Conservation (phyloP, 1,140 invertebrate genomes). For the Yoshiicerus persimilis region DNA sequence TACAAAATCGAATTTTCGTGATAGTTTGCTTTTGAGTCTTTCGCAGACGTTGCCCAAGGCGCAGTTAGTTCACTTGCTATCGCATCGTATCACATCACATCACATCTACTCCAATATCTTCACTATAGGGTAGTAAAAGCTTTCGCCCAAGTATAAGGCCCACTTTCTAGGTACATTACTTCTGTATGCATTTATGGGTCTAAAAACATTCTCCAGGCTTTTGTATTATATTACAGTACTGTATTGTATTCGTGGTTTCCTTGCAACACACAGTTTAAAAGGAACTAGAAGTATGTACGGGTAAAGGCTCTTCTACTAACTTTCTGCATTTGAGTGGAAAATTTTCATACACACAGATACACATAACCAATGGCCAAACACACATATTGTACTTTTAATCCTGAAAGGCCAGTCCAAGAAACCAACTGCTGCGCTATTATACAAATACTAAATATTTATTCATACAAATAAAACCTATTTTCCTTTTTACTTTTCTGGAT, state of each 20-base stretch:
- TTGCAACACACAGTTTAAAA: background rate
- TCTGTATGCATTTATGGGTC: background rate
- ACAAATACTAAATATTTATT: background rate
- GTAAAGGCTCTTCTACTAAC: background rate
- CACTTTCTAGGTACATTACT: background rate
- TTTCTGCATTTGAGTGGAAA: background rate
- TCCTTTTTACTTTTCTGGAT: too few relatives aligned
- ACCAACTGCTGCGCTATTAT: background rate
- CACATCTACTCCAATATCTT: background rate
- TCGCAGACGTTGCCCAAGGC: conserved; percentile 22
- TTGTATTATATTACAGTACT: background rate
- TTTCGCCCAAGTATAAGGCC: background rate
- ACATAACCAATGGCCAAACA: background rate
- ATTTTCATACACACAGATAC: background rate
- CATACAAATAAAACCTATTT: background rate
- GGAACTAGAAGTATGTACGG: background rate
- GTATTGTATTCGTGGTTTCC: background rate
- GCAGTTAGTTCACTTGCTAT: conserved; percentile 8
- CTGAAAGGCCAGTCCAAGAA: background rate
- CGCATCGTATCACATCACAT: background rate
- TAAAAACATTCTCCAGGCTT: background rate
- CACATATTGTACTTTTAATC: background rate
- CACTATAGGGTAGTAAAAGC: too few relatives aligned
- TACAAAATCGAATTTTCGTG: conserved; percentile 31
- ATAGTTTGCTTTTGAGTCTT: conserved; percentile 34